Conservation (phyloP, 2,113 vertebrate genomes). For the Melanostigma gelatinosum region DNA sequence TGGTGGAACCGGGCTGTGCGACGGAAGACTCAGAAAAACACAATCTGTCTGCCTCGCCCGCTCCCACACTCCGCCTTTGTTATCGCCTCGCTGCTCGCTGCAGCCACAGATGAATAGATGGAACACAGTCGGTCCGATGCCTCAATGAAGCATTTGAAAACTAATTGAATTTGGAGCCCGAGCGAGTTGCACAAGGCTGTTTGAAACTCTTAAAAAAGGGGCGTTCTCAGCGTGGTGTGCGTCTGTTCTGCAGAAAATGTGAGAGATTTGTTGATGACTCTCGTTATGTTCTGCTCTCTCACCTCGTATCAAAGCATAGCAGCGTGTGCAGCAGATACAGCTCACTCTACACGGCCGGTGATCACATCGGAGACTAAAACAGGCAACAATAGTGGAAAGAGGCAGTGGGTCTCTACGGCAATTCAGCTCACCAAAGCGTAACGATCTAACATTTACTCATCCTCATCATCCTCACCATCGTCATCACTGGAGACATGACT, state of each 20-base stretch:
- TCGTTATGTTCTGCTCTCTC: no score
- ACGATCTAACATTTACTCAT: slow-evolving; percentile 8
- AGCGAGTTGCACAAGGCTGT: slow-evolving; percentile 9
- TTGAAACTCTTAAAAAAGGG: background rate
- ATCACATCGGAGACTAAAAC: background rate
- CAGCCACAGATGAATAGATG: background rate
- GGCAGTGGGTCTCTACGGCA: background rate
- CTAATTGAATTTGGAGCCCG: slow-evolving; percentile 12
- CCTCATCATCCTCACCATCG: background rate
- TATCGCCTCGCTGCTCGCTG: slow-evolving; percentile 13
- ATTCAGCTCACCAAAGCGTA: background rate
- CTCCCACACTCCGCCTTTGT: slow-evolving; percentile 19
- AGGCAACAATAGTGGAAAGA: background rate
- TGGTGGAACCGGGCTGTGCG: slow-evolving; percentile 7
- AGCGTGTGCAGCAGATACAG: background rate
- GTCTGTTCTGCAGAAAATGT: background rate
- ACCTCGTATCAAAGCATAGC: background rate
- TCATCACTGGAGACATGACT: slow-evolving; percentile 40
- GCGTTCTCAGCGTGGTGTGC: no score
- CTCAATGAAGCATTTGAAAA: slow-evolving; percentile 39
- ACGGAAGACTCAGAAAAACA: slow-evolving; percentile 30
- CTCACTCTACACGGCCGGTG: background rate
- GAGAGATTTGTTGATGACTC: no score
- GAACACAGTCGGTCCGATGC: slow-evolving; percentile 23
- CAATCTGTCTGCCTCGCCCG: slow-evolving; percentile 17